phyloP scores from a whole-genome alignment of 2,797 vertebrate genomes.

The Xenopus petersii region DNA sequence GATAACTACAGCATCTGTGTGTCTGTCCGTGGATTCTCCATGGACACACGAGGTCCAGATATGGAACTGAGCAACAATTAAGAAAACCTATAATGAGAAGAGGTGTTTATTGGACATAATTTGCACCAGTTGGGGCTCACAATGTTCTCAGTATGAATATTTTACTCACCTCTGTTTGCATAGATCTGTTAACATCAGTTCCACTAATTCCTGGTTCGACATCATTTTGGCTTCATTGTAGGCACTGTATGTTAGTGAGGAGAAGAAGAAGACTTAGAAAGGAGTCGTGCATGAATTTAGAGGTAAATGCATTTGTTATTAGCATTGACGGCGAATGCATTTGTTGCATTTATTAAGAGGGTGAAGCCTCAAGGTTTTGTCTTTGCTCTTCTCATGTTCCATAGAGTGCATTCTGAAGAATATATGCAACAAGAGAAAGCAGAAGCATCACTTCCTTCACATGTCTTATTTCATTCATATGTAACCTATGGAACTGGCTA shows the following conservation, averaged over 20 bases:
- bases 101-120: not conserved
- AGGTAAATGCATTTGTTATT: not conserved
- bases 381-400: no score
- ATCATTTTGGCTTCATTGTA: conserved; percentile 36
- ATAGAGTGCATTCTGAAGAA: no score
- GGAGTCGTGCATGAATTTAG: no score
- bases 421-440: no score
- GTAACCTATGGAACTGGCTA: no score
- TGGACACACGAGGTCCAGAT: not conserved
- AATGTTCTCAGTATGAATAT: no score
- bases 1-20: not conserved
- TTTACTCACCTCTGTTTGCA: conserved; percentile 54
- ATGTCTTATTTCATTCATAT: no score
- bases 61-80: conserved; percentile 5
- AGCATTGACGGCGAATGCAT: not conserved
- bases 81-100: conserved; percentile 13
- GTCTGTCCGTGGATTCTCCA: conserved; percentile 1
- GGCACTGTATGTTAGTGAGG: conserved; percentile 7
- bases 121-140: not conserved
- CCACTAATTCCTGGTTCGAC: conserved; percentile 55
- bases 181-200: conserved; percentile 51
- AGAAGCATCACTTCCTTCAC: no score
- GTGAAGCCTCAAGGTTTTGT: no score
- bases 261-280: not conserved
- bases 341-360: no score